Evolutionary conservation across 2,888 invertebrate genomes (phyloP).

Genomic region (Melieria picta): DNA sequence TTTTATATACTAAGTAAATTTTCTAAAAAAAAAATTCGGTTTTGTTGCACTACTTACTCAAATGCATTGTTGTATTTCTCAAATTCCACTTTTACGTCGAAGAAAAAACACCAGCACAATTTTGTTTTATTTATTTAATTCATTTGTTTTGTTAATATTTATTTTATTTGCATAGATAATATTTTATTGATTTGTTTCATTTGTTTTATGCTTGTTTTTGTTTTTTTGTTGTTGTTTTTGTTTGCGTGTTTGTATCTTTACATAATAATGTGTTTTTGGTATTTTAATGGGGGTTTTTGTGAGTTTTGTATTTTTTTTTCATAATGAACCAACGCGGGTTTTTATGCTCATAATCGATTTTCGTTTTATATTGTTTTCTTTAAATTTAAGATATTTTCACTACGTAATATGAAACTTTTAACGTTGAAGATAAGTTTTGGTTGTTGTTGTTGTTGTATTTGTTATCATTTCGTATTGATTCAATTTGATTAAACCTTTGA

Average conservation of each 20-base stretch:
- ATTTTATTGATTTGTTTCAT: not conserved
- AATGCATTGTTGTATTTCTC: too few relatives aligned
- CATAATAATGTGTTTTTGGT: not conserved
- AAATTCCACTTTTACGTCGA: too few relatives aligned
- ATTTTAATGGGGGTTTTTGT: slow-evolving; percentile 4
- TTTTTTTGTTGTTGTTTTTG: slow-evolving; percentile 18
- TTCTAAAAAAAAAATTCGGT: too few relatives aligned
- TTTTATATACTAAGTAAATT: too few relatives aligned
- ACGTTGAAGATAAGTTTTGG: slow-evolving; percentile 31
- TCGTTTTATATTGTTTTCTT: slow-evolving; percentile 6
- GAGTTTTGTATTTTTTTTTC: slow-evolving; percentile 1
- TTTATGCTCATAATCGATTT: too few relatives aligned
- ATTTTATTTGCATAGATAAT: not conserved
- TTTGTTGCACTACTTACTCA: too few relatives aligned
- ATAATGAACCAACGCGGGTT: too few relatives aligned
- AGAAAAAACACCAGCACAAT: too few relatives aligned
- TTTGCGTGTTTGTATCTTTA: slow-evolving; percentile 13
- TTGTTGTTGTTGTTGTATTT: slow-evolving; percentile 8
- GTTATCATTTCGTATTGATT: slow-evolving; percentile 21
- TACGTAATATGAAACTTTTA: slow-evolving; percentile 37
- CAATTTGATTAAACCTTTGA: slow-evolving; percentile 23
- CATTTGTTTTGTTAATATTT: too few relatives aligned
- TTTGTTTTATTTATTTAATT: too few relatives aligned
- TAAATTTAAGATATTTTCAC: slow-evolving; percentile 8
- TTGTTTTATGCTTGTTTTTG: not conserved